Evolutionary conservation across 1,140 invertebrate genomes (phyloP).

Genomic region (Trachelipus rathkii): DNA sequence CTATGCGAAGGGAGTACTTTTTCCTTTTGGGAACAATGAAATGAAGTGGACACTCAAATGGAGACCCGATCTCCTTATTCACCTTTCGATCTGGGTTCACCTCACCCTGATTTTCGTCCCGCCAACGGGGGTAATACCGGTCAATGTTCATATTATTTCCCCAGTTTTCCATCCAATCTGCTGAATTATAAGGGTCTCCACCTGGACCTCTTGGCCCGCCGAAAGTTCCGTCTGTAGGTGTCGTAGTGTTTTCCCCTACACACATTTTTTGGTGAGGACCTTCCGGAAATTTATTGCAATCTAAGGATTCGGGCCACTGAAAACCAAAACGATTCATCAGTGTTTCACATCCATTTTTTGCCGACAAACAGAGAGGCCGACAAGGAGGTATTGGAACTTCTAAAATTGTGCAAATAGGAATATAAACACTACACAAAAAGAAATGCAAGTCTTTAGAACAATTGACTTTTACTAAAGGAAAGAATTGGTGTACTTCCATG

Average conservation of each 20-base stretch:
- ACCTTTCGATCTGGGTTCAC: constrained; percentile 16
- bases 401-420: constrained; percentile 90
- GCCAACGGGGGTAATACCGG: constrained; percentile 1
- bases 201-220: too few relatives aligned
- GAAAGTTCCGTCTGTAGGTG: constrained; percentile 20
- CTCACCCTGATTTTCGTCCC: constrained; percentile 33
- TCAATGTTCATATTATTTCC: too few relatives aligned
- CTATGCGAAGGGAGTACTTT: constrained; percentile 77
- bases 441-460: constrained; percentile 91
- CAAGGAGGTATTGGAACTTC: constrained; percentile 88
- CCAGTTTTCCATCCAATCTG: too few relatives aligned
- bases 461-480: constrained; percentile 90
- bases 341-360: constrained; percentile 78
- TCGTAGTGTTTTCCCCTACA: constrained; percentile 40
- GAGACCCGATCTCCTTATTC: constrained; percentile 60
- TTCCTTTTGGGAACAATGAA: constrained; percentile 73
- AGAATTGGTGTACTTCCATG: constrained; percentile 86
- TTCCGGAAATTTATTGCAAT: constrained; percentile 85
- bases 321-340: constrained; percentile 91
- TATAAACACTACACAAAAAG: constrained; percentile 93
- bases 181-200: too few relatives aligned
- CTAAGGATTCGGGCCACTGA: constrained; percentile 86
- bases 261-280: constrained; percentile 55
- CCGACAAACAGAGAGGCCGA: constrained; percentile 80
- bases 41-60: constrained; percentile 77